phyloP scores from a whole-genome alignment of 2,113 vertebrate genomes.

The Ascaphus truei region DNA sequence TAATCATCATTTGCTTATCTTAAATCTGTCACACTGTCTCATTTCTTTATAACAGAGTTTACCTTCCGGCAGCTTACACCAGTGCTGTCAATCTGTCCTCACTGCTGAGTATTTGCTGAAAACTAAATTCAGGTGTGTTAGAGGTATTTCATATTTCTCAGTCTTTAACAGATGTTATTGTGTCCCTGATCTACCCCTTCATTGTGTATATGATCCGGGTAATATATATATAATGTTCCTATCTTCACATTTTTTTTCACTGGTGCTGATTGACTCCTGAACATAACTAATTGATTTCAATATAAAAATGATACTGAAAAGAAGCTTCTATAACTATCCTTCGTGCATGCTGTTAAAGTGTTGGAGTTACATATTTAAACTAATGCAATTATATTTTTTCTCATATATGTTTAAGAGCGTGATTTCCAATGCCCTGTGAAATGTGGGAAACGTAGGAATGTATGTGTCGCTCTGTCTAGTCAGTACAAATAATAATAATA shows the following conservation, averaged over 20 bases:
- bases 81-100: constrained; percentile 75
- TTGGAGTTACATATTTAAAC: too few relatives aligned
- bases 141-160: constrained; percentile 38
- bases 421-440: too few relatives aligned
- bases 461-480: too few relatives aligned
- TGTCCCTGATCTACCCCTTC: neutral
- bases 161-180: neutral
- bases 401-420: too few relatives aligned
- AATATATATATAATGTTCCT: neutral
- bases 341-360: too few relatives aligned
- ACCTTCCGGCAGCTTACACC: constrained; percentile 70
- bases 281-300: too few relatives aligned
- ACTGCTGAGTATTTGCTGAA: constrained; percentile 61
- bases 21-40: constrained; percentile 67
- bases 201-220: neutral
- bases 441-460: too few relatives aligned
- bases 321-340: too few relatives aligned
- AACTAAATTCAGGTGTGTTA: constrained; percentile 62
- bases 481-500: too few relatives aligned
- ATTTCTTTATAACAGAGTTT: constrained; percentile 70
- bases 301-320: too few relatives aligned
- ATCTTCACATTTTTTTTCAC: neutral
- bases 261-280: too few relatives aligned
- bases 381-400: too few relatives aligned
- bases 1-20: constrained; percentile 69